Conservation (phyloP, 2,888 invertebrate species). For the Calliphora vomitoria region DNA sequence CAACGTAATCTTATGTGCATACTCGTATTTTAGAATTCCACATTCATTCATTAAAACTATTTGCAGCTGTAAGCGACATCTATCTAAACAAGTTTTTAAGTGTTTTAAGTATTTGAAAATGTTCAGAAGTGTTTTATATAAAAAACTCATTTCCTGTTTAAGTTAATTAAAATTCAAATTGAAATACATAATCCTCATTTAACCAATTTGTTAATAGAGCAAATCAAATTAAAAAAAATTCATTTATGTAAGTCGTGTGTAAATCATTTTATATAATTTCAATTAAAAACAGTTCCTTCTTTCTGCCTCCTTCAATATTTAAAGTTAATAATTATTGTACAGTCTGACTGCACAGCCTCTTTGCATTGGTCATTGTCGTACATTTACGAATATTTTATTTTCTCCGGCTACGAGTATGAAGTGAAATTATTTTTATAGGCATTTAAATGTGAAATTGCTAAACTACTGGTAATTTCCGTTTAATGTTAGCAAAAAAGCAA, state of each 20-base stretch:
- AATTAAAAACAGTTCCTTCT: neutral
- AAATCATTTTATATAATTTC: conserved; percentile 9
- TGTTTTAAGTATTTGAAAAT: too few relatives aligned
- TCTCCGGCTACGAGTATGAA: neutral
- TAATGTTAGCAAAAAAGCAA: neutral
- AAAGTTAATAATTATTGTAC: neutral
- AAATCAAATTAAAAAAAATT: neutral
- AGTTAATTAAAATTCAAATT: neutral
- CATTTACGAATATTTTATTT: neutral
- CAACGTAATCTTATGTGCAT: too few relatives aligned
- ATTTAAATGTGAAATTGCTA: conserved; percentile 47
- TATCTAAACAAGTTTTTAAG: too few relatives aligned
- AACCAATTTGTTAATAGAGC: neutral
- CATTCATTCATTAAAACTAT: too few relatives aligned
- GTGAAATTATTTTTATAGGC: conserved; percentile 13
- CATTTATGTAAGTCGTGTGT: neutral
- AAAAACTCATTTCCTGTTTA: neutral
- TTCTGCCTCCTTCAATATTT: neutral
- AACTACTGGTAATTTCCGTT: conserved; percentile 53
- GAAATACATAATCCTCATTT: neutral
- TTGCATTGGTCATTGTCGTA: neutral
- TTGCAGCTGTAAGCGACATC: too few relatives aligned
- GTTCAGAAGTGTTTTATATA: neutral
- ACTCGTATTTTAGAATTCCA: too few relatives aligned
- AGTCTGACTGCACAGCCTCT: neutral